Percentiles rank a stretch among this genome's conserved stretches.
Conservation (phyloP, 2,888 invertebrate genomes). For the Ferdinandea cuprea region DNA sequence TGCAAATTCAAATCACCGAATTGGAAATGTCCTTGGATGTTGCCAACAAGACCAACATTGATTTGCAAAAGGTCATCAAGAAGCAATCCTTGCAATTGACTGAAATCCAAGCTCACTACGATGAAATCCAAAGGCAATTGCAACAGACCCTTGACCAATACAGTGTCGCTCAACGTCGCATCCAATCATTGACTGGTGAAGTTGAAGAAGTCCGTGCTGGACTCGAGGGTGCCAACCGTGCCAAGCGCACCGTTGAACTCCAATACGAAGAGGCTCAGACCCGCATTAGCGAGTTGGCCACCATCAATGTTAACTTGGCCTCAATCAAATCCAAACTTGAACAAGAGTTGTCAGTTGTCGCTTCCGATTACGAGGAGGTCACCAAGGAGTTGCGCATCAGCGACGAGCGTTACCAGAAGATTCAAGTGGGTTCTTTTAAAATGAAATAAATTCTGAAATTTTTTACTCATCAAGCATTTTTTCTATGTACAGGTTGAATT, state of each 20-base stretch:
- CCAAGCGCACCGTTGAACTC: conserved; percentile 94
- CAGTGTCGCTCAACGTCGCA: conserved; percentile 94
- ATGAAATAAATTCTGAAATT: not conserved
- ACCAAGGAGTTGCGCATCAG: conserved; percentile 96
- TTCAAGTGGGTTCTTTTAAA: conserved; percentile 84
- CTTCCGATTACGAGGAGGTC: conserved; percentile 98
- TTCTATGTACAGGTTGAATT: conserved; percentile 92
- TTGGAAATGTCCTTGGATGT: conserved; percentile 98
- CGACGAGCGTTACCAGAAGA: conserved; percentile 97
- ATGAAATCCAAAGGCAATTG: conserved; percentile 97
- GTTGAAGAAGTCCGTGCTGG: conserved; percentile 97
- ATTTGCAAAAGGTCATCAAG: conserved; percentile 98
- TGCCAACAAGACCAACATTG: conserved; percentile 98
- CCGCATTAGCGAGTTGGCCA: conserved; percentile 96
- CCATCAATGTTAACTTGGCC: conserved; percentile 97
- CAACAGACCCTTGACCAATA: conserved; percentile 97
- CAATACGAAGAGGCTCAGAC: conserved; percentile 95
- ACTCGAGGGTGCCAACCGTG: conserved; percentile 95
- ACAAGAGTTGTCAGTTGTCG: conserved; percentile 94
- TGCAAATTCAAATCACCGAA: conserved; percentile 98
- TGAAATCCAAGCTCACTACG: conserved; percentile 97
- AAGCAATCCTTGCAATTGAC: conserved; percentile 96
- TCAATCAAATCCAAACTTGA: conserved; percentile 97
- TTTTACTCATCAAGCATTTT: not conserved
- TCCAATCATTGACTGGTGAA: conserved; percentile 96